Evolutionary conservation across 2,888 invertebrate species (phyloP).

Genomic region (Tetheella fluctuosa): DNA sequence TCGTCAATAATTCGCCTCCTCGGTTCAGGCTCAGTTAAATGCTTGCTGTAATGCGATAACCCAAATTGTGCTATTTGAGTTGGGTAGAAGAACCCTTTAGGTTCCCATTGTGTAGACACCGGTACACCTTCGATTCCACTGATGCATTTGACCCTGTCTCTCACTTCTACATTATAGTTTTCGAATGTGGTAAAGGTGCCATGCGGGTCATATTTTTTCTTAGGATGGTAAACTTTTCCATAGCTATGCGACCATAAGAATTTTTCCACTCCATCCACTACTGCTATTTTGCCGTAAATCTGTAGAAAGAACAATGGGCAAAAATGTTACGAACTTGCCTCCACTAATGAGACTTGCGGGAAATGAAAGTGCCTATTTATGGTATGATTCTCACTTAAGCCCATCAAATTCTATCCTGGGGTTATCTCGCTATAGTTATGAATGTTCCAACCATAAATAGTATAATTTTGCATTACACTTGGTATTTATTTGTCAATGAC

Average conservation of each 20-base stretch:
- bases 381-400: no score
- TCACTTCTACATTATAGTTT: constrained; percentile 98
- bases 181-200: constrained; percentile 98
- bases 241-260: constrained; percentile 98
- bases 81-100: constrained; percentile 97
- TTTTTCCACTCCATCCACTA: constrained; percentile 88
- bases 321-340: no score
- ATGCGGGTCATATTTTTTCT: constrained; percentile 93
- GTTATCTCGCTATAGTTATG: no score
- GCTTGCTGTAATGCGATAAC: constrained; percentile 98
- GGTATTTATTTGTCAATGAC: no score
- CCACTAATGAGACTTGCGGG: no score
- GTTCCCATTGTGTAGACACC: constrained; percentile 98
- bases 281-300: constrained; percentile 93
- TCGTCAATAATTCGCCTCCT: constrained; percentile 89
- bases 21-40: constrained; percentile 93
- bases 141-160: constrained; percentile 98
- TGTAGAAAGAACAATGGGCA: constrained; percentile 50
- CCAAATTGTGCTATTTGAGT: constrained; percentile 99
- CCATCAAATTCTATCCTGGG: no score
- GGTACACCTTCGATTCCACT: constrained; percentile 97
- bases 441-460: no score
- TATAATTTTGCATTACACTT: no score
- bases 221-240: constrained; percentile 94
- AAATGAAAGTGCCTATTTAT: no score